Percentiles rank a stretch among this genome's conserved stretches.
Conservation (phyloP, 92 coral and sea anemone genomes). For the Parazoanthus darwini region DNA sequence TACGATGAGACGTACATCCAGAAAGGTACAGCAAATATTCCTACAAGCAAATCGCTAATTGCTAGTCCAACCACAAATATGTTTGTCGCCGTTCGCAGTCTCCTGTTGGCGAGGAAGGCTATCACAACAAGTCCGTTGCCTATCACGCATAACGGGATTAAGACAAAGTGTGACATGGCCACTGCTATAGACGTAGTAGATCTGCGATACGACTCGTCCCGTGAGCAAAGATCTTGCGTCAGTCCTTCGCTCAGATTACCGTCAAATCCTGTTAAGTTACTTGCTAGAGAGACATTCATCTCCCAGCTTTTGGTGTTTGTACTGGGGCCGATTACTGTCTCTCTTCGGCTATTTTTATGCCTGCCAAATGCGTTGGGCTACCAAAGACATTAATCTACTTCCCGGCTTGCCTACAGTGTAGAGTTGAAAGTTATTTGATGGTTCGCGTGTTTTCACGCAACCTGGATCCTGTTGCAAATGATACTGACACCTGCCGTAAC, state of each 20-base stretch:
- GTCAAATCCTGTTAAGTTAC: slow-evolving; percentile 5
- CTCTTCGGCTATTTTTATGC: background rate
- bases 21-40: slow-evolving; percentile 77
- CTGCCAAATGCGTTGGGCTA: background rate
- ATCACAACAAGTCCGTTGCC: slow-evolving; percentile 86
- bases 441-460: background rate
- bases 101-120: slow-evolving; percentile 65
- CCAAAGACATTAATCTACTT: background rate
- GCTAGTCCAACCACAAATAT: slow-evolving; percentile 86
- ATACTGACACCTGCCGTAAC: slow-evolving; percentile 16
- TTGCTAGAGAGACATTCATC: slow-evolving; percentile 9
- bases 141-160: slow-evolving; percentile 67
- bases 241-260: background rate
- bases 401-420: background rate
- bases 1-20: slow-evolving; percentile 77
- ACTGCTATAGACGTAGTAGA: slow-evolving; percentile 56
- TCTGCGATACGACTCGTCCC: slow-evolving; percentile 23
- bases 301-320: background rate
- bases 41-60: slow-evolving; percentile 80
- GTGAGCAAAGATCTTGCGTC: background rate
- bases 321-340: background rate
- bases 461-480: slow-evolving; percentile 3
- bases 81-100: slow-evolving; percentile 81
- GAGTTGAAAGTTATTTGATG: slow-evolving; percentile 10
- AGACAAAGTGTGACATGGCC: slow-evolving; percentile 58